These are phyloP conservation scores for Triplophysa yarkandensis DNA, from an alignment of 2,797 vertebrate genomes.

Conservation along the genomic window DNA sequence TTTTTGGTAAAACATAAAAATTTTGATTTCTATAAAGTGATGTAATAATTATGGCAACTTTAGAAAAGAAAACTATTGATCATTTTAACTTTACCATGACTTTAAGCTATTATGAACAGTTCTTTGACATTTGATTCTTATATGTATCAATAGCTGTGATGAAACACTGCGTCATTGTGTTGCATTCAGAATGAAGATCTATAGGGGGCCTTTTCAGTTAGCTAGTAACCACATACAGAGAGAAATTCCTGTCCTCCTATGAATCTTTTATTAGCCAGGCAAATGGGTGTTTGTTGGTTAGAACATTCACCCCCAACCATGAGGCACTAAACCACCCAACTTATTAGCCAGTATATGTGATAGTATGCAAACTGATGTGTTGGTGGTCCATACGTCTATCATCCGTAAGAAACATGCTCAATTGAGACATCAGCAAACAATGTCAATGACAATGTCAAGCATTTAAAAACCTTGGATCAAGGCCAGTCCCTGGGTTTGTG, in stretches of 20 bases:
- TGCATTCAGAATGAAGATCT: constrained; percentile 70
- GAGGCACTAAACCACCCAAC: constrained; percentile 53
- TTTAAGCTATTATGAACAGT: no score
- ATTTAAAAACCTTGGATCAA: neutral
- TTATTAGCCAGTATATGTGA: constrained; percentile 55
- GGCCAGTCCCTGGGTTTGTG: neutral
- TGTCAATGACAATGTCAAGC: neutral
- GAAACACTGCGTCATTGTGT: constrained; percentile 81
- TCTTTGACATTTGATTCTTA: neutral
- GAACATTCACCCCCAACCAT: constrained; percentile 53
- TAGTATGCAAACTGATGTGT: neutral
- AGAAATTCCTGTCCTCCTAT: constrained; percentile 61
- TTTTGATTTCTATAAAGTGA: no score
- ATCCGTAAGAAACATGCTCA: neutral
- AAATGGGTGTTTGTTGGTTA: constrained; percentile 60
- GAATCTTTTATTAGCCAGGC: constrained; percentile 66
- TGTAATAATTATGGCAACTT: no score
- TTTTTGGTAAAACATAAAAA: no score
- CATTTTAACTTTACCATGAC: no score
- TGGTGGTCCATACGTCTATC: neutral
- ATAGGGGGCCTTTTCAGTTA: constrained; percentile 72
- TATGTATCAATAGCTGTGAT: constrained; percentile 30
- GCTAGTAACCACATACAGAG: constrained; percentile 66
- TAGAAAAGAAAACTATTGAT: no score
- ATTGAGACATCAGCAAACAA: neutral